These are phyloP conservation scores for Cottus gobio DNA, from an alignment of 2,113 vertebrate genomes.

Conservation along the genomic window DNA sequence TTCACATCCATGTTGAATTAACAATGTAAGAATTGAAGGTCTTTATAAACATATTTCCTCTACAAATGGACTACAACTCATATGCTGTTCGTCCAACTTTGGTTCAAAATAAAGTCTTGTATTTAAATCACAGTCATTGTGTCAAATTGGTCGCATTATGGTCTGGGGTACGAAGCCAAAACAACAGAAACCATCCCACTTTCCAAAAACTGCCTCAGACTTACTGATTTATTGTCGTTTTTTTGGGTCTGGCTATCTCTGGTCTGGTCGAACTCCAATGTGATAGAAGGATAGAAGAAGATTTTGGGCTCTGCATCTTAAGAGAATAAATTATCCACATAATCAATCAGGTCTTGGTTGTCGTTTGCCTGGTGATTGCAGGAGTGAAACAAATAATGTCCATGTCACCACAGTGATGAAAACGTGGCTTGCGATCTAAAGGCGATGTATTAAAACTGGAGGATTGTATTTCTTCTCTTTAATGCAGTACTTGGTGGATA, in stretches of 20 bases:
- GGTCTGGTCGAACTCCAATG: neutral
- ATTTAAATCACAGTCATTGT: neutral
- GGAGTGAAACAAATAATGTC: neutral
- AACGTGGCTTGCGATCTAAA: conserved; percentile 41
- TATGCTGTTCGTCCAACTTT: neutral
- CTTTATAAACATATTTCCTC: neutral
- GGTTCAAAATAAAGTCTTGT: neutral
- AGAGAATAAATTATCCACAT: neutral
- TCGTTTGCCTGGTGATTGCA: conserved; percentile 14
- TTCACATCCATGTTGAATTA: neutral
- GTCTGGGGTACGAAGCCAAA: neutral
- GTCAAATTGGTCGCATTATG: neutral
- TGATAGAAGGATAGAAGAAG: neutral
- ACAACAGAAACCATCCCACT: neutral
- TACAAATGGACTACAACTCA: neutral
- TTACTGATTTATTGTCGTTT: neutral
- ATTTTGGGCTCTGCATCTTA: neutral
- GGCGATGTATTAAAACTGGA: neutral
- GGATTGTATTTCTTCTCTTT: conserved; percentile 20
- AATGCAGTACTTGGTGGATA: conserved; percentile 22
- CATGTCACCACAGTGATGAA: conserved; percentile 22
- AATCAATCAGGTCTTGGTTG: conserved; percentile 25
- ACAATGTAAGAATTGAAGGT: neutral
- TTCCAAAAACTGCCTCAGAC: neutral
- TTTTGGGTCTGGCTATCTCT: neutral